Conservation (phyloP, 2,113 vertebrate species). For the Macrotis lagotis region DNA sequence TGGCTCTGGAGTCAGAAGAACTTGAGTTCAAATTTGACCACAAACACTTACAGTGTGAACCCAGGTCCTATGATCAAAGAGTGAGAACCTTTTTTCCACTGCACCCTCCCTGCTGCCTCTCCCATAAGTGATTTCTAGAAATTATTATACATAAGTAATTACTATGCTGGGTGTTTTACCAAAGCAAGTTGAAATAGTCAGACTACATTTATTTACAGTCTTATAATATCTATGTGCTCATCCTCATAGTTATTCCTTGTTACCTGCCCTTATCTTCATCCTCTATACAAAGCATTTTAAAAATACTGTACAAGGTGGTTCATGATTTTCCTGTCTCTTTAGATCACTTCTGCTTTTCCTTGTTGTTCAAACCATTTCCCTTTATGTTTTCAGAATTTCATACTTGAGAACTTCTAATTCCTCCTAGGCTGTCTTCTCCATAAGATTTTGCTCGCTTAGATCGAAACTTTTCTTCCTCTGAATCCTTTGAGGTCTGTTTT, state of each 20-base stretch:
- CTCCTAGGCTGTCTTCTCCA: background rate
- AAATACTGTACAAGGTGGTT: background rate
- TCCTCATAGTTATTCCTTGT: background rate
- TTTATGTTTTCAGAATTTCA: background rate
- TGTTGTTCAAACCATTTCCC: background rate
- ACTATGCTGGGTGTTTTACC: background rate
- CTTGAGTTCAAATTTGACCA: no score
- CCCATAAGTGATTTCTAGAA: background rate
- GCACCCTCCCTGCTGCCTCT: background rate
- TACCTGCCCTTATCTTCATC: background rate
- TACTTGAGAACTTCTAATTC: background rate
- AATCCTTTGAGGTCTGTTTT: background rate
- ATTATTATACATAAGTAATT: background rate
- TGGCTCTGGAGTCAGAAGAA: no score
- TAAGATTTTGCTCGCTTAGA: background rate
- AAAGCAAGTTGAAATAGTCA: background rate
- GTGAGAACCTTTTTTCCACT: background rate
- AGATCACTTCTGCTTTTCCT: background rate
- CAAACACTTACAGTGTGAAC: no score
- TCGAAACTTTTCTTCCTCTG: background rate
- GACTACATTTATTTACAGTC: background rate
- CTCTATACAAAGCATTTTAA: background rate
- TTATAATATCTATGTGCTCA: background rate
- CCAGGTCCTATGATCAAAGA: background rate
- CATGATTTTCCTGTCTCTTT: background rate